These are phyloP conservation scores for Phodopus roborovskii DNA, from an alignment of 2,113 vertebrate genomes.

Conservation along the genomic window DNA sequence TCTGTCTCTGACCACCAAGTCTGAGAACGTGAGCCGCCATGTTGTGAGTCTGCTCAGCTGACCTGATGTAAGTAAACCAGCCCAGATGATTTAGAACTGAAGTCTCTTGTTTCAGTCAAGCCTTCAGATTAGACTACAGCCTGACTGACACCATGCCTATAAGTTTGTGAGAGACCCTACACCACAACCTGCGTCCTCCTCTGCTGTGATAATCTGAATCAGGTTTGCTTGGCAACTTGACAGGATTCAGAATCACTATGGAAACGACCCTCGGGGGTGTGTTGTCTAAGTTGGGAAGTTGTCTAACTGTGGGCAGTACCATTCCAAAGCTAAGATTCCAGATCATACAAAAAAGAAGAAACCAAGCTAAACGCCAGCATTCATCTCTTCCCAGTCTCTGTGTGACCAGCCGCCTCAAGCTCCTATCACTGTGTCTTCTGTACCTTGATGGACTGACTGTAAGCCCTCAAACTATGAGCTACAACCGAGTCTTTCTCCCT, in stretches of 20 bases:
- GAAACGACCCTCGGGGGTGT: neutral
- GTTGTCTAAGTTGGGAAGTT: neutral
- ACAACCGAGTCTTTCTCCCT: too few species aligned
- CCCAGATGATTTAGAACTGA: neutral
- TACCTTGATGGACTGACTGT: neutral
- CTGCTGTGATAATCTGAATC: too few species aligned
- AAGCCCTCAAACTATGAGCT: neutral
- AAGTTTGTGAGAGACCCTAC: neutral
- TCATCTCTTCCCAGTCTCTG: neutral
- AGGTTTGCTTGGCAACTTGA: too few species aligned
- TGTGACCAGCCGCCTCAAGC: neutral
- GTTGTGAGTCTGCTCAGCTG: neutral
- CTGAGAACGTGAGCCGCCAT: neutral
- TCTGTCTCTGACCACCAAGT: neutral
- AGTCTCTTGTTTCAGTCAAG: neutral
- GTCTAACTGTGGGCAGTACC: neutral
- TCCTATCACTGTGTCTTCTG: neutral
- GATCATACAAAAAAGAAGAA: neutral
- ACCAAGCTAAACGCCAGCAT: neutral
- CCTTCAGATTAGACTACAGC: neutral
- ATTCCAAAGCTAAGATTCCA: neutral
- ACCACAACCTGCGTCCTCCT: neutral
- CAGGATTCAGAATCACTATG: neutral
- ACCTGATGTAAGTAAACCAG: too few species aligned
- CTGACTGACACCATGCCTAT: accelerated